Conservation (phyloP, 92 coral and sea anemone genomes). For the Phenganax stokvisi region DNA sequence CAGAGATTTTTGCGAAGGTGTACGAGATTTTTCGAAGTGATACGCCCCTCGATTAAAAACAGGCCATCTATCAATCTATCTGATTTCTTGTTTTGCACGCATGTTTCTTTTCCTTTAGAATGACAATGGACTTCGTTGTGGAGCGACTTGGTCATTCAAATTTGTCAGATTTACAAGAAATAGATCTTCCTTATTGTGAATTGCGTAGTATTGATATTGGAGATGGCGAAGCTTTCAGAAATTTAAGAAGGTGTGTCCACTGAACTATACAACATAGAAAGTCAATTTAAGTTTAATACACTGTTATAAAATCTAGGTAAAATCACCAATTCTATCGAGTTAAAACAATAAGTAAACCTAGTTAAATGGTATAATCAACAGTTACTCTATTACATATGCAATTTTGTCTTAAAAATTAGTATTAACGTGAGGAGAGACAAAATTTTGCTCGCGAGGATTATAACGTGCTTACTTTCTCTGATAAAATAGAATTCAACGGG, state of each 20-base stretch:
- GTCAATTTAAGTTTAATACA: too few species aligned
- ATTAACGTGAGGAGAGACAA: too few species aligned
- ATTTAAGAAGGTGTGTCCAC: constrained; percentile 64
- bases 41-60: too few species aligned
- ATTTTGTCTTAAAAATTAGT: too few species aligned
- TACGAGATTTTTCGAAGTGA: too few species aligned
- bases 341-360: too few species aligned
- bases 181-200: constrained; percentile 78
- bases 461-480: too few species aligned
- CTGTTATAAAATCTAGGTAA: background rate
- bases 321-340: background rate
- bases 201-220: constrained; percentile 88
- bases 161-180: constrained; percentile 80
- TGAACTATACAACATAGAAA: background rate
- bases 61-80: background rate
- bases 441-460: too few species aligned
- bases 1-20: too few species aligned
- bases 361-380: too few species aligned
- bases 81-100: background rate
- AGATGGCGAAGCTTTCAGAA: constrained; percentile 68
- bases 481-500: too few species aligned
- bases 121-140: constrained; percentile 91
- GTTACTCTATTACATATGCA: too few species aligned
- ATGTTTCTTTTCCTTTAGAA: constrained; percentile 44
- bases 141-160: constrained; percentile 94